These are phyloP conservation scores for Ariopsis seemanni DNA, from an alignment of 2,113 vertebrate species.

Conservation along the genomic window DNA sequence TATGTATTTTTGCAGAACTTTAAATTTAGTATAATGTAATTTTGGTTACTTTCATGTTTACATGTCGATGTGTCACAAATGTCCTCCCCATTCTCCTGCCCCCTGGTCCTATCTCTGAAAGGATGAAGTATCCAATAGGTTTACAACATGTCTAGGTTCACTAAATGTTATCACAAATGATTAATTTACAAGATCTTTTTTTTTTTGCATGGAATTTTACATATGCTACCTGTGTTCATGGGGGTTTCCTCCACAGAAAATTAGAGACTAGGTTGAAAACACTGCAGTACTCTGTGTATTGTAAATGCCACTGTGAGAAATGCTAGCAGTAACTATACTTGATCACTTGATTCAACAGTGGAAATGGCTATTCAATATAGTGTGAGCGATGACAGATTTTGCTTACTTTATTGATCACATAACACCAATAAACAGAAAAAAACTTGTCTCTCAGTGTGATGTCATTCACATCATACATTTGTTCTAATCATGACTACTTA, in stretches of 20 bases:
- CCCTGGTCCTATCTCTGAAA: no score
- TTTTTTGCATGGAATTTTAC: neutral
- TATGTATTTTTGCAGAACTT: neutral
- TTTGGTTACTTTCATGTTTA: neutral
- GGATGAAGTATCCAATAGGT: no score
- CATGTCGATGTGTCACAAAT: neutral
- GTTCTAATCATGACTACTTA: neutral
- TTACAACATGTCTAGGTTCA: no score
- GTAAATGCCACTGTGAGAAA: neutral
- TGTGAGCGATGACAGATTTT: neutral
- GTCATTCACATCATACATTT: neutral
- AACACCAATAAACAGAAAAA: neutral
- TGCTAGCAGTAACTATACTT: neutral
- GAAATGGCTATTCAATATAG: neutral
- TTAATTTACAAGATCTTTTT: neutral
- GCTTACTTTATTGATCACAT: neutral
- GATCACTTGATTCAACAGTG: neutral
- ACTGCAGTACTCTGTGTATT: neutral
- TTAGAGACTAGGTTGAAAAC: neutral
- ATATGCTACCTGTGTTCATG: neutral
- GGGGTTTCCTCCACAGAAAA: neutral
- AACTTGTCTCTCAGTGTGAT: neutral
- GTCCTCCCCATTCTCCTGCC: neutral
- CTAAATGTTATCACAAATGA: neutral
- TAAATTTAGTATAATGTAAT: neutral